These are phyloP conservation scores for Drosophila parabipectinata DNA, from an alignment of 1,140 invertebrate species.

Conservation along the genomic window DNA sequence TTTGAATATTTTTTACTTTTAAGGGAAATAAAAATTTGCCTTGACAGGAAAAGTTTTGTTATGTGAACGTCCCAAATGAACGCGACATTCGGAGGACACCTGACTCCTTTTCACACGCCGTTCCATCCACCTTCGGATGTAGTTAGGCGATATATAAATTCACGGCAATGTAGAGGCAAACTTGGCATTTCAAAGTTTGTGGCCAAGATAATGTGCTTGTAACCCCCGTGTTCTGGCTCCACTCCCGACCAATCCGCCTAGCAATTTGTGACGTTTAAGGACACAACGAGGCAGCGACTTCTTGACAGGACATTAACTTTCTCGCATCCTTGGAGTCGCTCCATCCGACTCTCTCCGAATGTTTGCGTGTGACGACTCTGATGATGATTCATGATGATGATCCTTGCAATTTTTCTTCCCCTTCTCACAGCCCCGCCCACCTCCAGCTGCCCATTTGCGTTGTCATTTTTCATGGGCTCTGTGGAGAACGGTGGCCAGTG, in stretches of 20 bases:
- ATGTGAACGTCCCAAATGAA: conserved; percentile 54
- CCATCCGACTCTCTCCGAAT: conserved; percentile 42
- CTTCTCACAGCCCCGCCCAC: not conserved
- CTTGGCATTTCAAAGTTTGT: conserved; percentile 25
- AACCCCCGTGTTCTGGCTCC: conserved; percentile 18
- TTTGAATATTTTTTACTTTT: conserved; percentile 7
- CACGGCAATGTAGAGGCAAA: conserved; percentile 10
- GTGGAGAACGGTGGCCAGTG: conserved; percentile 4
- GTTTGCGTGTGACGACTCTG: conserved; percentile 61
- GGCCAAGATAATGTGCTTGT: conserved; percentile 64
- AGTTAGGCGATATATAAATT: conserved; percentile 35
- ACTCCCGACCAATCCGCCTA: conserved; percentile 12
- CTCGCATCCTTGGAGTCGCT: conserved; percentile 46
- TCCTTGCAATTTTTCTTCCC: conserved; percentile 63
- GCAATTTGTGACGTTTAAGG: conserved; percentile 80
- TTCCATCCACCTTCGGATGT: not conserved
- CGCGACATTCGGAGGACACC: conserved; percentile 38
- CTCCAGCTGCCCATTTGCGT: conserved; percentile 37
- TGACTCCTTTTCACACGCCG: conserved; percentile 8
- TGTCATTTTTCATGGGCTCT: conserved; percentile 72
- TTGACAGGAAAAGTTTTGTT: conserved; percentile 33
- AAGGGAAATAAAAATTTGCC: conserved; percentile 7
- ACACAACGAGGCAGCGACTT: conserved; percentile 76
- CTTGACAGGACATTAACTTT: conserved; percentile 81
- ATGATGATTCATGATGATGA: conserved; percentile 82